A percentile compares a stretch with the other conserved stretches of the same genome.
Conservation (phyloP, 2,888 invertebrate species). For the Ochropleura leucogaster region DNA sequence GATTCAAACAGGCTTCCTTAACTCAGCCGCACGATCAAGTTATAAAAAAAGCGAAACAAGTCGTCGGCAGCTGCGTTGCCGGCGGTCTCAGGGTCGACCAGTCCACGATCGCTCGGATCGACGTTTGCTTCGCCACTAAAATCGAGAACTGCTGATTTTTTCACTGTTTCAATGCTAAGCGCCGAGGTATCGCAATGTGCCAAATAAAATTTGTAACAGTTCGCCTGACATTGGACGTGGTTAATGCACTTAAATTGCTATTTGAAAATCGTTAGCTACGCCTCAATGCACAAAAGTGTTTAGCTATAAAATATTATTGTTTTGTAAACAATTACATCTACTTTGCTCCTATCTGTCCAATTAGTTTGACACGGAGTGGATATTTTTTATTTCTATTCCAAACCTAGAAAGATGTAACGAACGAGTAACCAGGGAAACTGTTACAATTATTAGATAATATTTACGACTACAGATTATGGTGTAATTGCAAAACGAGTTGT, state of each 20-base stretch:
- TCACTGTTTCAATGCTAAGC: slow-evolving; percentile 81
- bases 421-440: slow-evolving; percentile 13
- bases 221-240: slow-evolving; percentile 74
- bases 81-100: slow-evolving; percentile 87
- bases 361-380: background rate
- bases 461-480: slow-evolving; percentile 71
- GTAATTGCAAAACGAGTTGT: slow-evolving; percentile 77
- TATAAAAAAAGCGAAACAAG: slow-evolving; percentile 75
- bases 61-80: slow-evolving; percentile 80
- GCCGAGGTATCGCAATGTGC: slow-evolving; percentile 73
- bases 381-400: background rate
- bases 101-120: slow-evolving; percentile 76
- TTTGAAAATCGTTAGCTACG: slow-evolving; percentile 65
- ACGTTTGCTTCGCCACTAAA: slow-evolving; percentile 74
- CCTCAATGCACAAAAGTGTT: slow-evolving; percentile 51
- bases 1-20: slow-evolving; percentile 66
- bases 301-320: slow-evolving; percentile 40
- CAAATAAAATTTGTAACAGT: slow-evolving; percentile 73
- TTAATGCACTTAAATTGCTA: slow-evolving; percentile 68
- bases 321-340: slow-evolving; percentile 20
- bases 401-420: slow-evolving; percentile 13
- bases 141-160: slow-evolving; percentile 80
- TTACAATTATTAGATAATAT: slow-evolving; percentile 62
- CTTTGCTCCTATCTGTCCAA: background rate
- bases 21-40: slow-evolving; percentile 69